Base-by-base conservation (phyloP, 1,140 invertebrate species). In the Lysiphlebus fabarum region DNA sequence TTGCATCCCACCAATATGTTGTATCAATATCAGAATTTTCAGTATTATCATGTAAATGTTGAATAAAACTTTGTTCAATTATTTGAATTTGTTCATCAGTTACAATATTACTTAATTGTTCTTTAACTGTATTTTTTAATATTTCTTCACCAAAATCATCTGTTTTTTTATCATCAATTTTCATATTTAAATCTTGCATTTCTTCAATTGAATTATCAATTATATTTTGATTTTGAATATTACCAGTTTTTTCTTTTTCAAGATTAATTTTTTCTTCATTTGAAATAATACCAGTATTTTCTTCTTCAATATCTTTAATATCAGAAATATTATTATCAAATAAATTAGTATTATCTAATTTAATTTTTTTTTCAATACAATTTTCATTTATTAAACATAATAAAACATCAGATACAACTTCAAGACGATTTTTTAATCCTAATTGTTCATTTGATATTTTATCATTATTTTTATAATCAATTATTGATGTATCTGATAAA, bases 121-220 rank as follows among this genome's bases (percentile, higher is more conserved):
- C 54, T n/a, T 61, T 1, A 26, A 61, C 33, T 1, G 51, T 41
- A 5, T 36, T 6, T 9, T 10, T 55, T 10, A 61, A 11, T 11
- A 61, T 60, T 10, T 60, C 51, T 17, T 60, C 51, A 50, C 53
- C 53, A 37, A 49, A 11, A 12, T 55, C 51, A 14, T 40, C 33
- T 10, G 17, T 1, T 4, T 26, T 36, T 42, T 53, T 38, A 7
- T 17, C 36, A 6, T 38, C 5, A 8, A 6, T 3, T 53, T 1
- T 12, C 36, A 9, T 33, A 33, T 55, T 26, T 9, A 8, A 17
- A 26, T 34, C 8, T 36, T 33, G 33, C 6, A 34, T 17, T 7
- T 49, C 26, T 49, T 8, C n/a, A n/a, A n/a, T n/a, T n/a, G n/a
- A n/a, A n/a, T 9, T 8, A 49, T 9, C 8, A 49, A 14, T 12